A percentile compares a stretch with the other conserved stretches of the same genome.
phyloP scores from a whole-genome alignment of 2,888 invertebrate species.

The Rambutsinella grinnellia region DNA sequence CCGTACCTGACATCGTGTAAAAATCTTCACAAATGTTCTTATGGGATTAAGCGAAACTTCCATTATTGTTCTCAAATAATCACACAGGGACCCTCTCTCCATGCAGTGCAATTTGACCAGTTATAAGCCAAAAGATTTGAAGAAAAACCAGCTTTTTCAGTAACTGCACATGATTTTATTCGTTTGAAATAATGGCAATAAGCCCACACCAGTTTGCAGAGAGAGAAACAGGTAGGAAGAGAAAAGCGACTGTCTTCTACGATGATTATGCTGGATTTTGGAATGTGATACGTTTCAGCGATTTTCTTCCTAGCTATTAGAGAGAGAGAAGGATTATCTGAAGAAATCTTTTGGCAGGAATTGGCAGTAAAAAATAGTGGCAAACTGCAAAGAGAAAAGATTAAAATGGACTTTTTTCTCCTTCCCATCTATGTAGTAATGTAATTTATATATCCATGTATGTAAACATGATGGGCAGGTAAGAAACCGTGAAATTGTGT shows the following conservation, averaged over 20 bases:
- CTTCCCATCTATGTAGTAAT: background rate
- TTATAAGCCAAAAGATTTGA: background rate
- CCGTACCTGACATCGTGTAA: constrained; percentile 11
- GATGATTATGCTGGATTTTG: constrained; percentile 41
- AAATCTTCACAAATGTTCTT: background rate
- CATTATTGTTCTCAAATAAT: background rate
- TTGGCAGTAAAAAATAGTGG: background rate
- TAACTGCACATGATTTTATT: background rate
- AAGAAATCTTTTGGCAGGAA: constrained; percentile 13
- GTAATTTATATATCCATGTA: background rate
- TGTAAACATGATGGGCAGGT: constrained; percentile 5
- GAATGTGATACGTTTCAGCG: constrained; percentile 35
- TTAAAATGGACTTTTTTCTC: constrained; percentile 8
- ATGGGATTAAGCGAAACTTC: background rate
- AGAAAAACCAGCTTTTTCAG: background rate
- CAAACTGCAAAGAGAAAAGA: background rate
- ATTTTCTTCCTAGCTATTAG: constrained; percentile 19
- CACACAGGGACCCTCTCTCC: background rate
- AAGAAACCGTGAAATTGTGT: constrained; percentile 57
- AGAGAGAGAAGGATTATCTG: too few species aligned
- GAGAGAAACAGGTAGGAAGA: constrained; percentile 34
- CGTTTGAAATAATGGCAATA: background rate
- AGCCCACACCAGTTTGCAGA: background rate
- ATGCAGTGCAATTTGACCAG: background rate
- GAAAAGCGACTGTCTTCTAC: constrained; percentile 27